Evolutionary conservation across 2,888 invertebrate species (phyloP).

Genomic region (Coelopa pilipes): DNA sequence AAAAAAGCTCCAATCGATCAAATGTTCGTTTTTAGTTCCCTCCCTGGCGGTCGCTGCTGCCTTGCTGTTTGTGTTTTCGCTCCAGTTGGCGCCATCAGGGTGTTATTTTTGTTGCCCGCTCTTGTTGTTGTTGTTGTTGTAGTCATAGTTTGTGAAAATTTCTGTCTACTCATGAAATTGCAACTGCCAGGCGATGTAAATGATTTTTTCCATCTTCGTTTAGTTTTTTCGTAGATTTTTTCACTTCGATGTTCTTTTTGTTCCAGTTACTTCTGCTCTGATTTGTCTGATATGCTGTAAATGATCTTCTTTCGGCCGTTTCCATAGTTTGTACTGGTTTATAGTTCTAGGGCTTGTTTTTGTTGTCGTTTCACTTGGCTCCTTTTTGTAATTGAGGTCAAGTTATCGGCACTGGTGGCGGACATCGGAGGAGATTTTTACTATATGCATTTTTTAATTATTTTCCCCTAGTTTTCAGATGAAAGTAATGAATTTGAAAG

Average conservation of each 20-base stretch:
- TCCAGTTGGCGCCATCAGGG: conserved; percentile 10
- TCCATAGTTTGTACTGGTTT: too few species aligned
- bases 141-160: conserved; percentile 17
- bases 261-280: conserved; percentile 2
- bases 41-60: neutral
- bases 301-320: too few species aligned
- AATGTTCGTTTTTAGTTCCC: neutral
- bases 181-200: conserved; percentile 10
- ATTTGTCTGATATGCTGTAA: too few species aligned
- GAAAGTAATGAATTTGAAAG: too few species aligned
- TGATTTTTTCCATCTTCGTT: too few species aligned
- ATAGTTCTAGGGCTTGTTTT: too few species aligned
- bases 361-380: neutral
- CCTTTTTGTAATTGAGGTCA: neutral
- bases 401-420: neutral
- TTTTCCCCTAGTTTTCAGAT: neutral
- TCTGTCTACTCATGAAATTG: conserved; percentile 34
- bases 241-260: neutral
- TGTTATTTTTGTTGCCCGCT: neutral
- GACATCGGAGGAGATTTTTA: too few species aligned
- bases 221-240: neutral
- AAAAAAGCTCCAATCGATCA: conserved; percentile 22
- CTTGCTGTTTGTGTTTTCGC: neutral
- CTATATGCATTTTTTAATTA: neutral
- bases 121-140: neutral